Conservation (phyloP, 30 jellyfish, hydroid and myxozoan genomes). For the Turritopsis rubra region DNA sequence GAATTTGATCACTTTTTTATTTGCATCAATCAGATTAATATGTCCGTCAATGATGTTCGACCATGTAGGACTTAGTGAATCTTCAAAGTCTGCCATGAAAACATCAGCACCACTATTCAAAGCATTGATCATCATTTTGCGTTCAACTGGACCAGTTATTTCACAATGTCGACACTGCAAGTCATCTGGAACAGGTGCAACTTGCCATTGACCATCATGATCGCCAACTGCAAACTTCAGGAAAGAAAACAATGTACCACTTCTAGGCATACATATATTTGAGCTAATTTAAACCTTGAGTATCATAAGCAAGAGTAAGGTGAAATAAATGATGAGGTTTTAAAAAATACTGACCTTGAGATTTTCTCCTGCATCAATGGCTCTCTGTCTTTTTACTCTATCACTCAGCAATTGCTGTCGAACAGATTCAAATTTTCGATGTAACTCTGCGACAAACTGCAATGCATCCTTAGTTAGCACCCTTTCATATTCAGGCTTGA, state of each 20-base stretch:
- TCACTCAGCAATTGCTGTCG: conserved; percentile 50
- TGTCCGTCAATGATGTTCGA: conserved; percentile 74
- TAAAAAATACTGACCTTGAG: conserved; percentile 39
- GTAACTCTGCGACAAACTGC: conserved; percentile 54
- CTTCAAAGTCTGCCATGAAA: conserved; percentile 96
- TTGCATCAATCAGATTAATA: conserved; percentile 67
- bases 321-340: neutral
- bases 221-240: conserved; percentile 60
- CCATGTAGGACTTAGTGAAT: conserved; percentile 86
- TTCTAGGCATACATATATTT: neutral
- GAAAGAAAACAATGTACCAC: too few relatives aligned
- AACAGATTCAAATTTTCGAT: conserved; percentile 50
- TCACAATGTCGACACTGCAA: conserved; percentile 76
- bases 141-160: conserved; percentile 87
- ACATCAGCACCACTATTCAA: conserved; percentile 89
- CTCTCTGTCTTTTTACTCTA: conserved; percentile 48
- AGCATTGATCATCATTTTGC: conserved; percentile 90
- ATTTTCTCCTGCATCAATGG: conserved; percentile 53
- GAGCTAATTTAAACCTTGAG: neutral
- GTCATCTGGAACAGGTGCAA: conserved; percentile 81
- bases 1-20: conserved; percentile 50
- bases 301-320: neutral
- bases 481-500: conserved; percentile 53
- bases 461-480: conserved; percentile 63
- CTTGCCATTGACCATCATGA: conserved; percentile 69